phyloP scores from a whole-genome alignment of 2,888 invertebrate genomes.

The Zygothrica quintamaculata region DNA sequence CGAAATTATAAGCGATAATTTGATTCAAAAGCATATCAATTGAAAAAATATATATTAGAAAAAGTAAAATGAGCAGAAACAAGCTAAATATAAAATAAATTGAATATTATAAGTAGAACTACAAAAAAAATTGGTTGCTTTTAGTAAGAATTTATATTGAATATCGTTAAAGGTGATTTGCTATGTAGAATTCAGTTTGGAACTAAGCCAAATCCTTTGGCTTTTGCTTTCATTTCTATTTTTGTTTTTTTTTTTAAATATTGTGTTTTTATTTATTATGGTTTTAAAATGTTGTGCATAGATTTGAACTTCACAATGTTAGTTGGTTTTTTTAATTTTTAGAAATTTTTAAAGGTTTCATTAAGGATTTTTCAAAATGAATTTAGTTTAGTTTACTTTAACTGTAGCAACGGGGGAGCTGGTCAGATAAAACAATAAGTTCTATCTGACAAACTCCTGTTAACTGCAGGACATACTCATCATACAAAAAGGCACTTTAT shows the following conservation, averaged over 20 bases:
- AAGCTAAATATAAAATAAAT: slow-evolving; percentile 42
- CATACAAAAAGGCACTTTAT: slow-evolving; percentile 63
- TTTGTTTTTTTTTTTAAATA: too few species aligned
- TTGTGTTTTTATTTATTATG: slow-evolving; percentile 11
- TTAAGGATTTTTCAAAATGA: neutral
- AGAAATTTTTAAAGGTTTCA: slow-evolving; percentile 16
- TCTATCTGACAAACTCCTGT: slow-evolving; percentile 27
- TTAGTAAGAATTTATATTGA: slow-evolving; percentile 19
- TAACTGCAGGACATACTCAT: slow-evolving; percentile 61
- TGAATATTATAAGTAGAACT: slow-evolving; percentile 47
- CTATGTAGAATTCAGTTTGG: slow-evolving; percentile 75
- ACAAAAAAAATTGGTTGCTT: slow-evolving; percentile 51
- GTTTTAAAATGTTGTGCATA: slow-evolving; percentile 40
- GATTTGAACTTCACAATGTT: slow-evolving; percentile 15
- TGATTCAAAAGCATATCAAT: slow-evolving; percentile 52
- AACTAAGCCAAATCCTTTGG: slow-evolving; percentile 22
- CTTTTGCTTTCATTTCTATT: slow-evolving; percentile 10
- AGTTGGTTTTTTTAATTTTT: slow-evolving; percentile 15
- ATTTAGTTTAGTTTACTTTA: slow-evolving; percentile 21
- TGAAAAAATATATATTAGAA: slow-evolving; percentile 24
- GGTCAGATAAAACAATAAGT: slow-evolving; percentile 25
- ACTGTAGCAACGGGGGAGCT: slow-evolving; percentile 29
- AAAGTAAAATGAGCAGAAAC: slow-evolving; percentile 35
- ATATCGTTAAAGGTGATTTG: slow-evolving; percentile 41
- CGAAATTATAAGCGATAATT: slow-evolving; percentile 50